Conservation (phyloP, 2,797 vertebrate species). For the Chloroceryle amazona region DNA sequence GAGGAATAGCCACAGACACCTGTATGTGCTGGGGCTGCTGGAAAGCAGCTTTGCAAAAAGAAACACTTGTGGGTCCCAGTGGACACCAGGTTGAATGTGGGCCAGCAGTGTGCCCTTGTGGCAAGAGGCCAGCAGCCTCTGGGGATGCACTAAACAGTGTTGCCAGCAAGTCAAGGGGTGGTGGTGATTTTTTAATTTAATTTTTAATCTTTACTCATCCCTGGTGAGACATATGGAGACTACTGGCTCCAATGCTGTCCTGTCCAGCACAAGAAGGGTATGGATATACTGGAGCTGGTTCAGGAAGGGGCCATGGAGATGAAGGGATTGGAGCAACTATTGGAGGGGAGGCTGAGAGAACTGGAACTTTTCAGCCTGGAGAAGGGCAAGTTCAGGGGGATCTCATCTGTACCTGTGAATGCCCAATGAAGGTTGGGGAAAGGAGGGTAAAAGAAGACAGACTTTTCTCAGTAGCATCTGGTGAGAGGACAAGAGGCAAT, state of each 20-base stretch:
- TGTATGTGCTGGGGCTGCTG: accelerated
- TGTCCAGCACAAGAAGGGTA: neutral
- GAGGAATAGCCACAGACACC: neutral
- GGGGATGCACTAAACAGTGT: neutral
- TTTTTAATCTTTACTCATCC: neutral
- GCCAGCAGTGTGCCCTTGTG: neutral
- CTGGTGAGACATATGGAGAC: neutral
- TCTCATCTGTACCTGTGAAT: neutral
- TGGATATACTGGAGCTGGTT: neutral
- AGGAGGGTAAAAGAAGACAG: neutral
- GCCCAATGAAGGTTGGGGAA: neutral
- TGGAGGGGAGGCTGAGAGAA: neutral
- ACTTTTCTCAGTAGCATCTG: neutral
- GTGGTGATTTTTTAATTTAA: too few relatives aligned
- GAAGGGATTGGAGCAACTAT: neutral
- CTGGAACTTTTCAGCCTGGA: neutral
- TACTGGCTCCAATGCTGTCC: neutral
- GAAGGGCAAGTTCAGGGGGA: neutral
- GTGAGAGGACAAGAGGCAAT: neutral
- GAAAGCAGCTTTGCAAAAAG: neutral
- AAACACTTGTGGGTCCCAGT: neutral
- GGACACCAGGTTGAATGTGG: accelerated
- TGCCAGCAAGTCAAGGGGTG: neutral
- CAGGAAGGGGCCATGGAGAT: neutral
- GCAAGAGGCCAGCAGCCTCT: neutral